Conservation (phyloP, 2,888 invertebrate genomes). For the Deilephila elpenor region DNA sequence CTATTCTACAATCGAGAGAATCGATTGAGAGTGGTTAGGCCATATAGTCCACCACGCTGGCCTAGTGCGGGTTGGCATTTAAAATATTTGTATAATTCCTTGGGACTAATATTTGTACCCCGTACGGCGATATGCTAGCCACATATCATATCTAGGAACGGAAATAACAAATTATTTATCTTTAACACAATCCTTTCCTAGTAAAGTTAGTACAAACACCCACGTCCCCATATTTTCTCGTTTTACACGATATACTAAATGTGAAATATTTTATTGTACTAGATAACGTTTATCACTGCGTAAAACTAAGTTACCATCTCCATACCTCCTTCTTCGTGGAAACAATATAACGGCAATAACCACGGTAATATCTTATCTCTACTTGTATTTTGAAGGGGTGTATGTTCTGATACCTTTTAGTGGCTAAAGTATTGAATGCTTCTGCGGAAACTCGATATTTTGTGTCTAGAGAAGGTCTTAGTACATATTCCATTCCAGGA, state of each 20-base stretch:
- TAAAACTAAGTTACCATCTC: slow-evolving; percentile 15
- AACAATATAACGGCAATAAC: neutral
- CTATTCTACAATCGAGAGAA: too few species aligned
- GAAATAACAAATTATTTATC: neutral
- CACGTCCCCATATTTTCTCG: neutral
- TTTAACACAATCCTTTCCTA: neutral
- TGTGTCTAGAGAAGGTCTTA: too few species aligned
- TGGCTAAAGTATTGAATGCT: too few species aligned
- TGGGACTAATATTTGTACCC: too few species aligned
- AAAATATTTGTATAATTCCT: too few species aligned
- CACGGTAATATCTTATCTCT: neutral
- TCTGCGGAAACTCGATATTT: too few species aligned
- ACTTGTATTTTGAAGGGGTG: neutral
- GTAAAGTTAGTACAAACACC: neutral
- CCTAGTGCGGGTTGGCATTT: too few species aligned
- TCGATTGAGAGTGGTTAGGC: too few species aligned
- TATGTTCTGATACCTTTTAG: neutral
- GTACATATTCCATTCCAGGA: too few species aligned
- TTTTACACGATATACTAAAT: slow-evolving; percentile 1
- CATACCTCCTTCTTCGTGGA: neutral
- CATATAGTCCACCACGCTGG: too few species aligned
- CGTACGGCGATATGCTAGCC: too few species aligned
- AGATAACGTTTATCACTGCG: neutral
- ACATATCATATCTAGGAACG: too few species aligned
- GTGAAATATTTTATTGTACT: slow-evolving; percentile 14